phyloP scores from a whole-genome alignment of 53 echinoderm and acorn worm species.

The Glandiceps talaboti region DNA sequence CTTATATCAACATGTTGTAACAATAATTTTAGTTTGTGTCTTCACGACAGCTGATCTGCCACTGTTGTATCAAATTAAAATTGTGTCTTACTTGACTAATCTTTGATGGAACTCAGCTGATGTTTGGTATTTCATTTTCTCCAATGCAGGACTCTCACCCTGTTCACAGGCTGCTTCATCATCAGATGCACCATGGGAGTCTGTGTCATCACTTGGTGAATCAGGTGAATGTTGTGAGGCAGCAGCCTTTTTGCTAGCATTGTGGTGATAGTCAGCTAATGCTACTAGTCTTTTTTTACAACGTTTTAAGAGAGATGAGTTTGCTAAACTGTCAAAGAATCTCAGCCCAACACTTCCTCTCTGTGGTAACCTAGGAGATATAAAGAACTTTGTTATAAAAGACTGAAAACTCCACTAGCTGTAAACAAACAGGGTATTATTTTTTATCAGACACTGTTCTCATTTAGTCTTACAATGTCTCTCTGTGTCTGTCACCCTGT shows the following conservation, averaged over 20 bases:
- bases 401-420: too few species aligned
- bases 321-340: conserved; percentile 45
- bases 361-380: conserved; percentile 32
- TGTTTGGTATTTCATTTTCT: background rate
- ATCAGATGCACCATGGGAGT: background rate
- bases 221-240: conserved; percentile 10
- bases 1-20: too few species aligned
- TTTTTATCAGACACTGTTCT: too few species aligned
- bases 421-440: too few species aligned
- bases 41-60: too few species aligned
- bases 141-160: background rate
- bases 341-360: conserved; percentile 63
- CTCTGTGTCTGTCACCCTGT: too few species aligned
- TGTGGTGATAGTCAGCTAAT: conserved; percentile 73
- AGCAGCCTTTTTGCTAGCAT: conserved; percentile 33
- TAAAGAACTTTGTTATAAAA: too few species aligned
- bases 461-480: too few species aligned
- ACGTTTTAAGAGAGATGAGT: conserved; percentile 49
- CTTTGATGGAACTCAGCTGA: conserved; percentile 18
- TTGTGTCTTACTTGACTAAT: conserved; percentile 19
- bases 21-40: too few species aligned
- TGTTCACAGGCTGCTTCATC: background rate
- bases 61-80: too few species aligned
- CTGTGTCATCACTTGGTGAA: conserved; percentile 10
- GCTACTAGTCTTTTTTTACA: conserved; percentile 47